Conservation (phyloP, 2,113 vertebrate genomes). For the Gasterosteus nipponicus region DNA sequence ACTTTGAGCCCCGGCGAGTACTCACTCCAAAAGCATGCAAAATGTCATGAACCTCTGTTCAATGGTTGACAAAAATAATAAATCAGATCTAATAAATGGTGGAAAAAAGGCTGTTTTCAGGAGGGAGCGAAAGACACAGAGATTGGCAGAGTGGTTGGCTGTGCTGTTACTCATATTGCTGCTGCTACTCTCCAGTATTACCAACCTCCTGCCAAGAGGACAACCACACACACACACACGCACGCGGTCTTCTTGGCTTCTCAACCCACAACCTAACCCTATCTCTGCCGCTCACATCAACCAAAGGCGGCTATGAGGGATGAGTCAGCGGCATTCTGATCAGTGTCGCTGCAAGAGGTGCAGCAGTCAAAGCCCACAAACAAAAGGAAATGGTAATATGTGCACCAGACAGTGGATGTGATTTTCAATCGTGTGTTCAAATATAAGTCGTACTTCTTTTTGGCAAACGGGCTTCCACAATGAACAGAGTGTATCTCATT, state of each 20-base stretch:
- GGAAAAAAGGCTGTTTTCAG: conserved; percentile 74
- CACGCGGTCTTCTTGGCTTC: conserved; percentile 34
- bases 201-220: conserved; percentile 67
- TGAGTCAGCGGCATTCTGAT: conserved; percentile 34
- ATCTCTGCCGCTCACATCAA: conserved; percentile 46
- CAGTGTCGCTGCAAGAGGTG: conserved; percentile 3
- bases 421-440: conserved; percentile 70
- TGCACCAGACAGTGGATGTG: conserved; percentile 28
- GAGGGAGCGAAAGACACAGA: conserved; percentile 32
- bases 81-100: conserved; percentile 73
- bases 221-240: conserved; percentile 24
- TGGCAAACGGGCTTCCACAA: conserved; percentile 50
- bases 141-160: conserved; percentile 57
- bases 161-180: conserved; percentile 23
- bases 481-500: conserved; percentile 51
- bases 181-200: conserved; percentile 54
- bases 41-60: conserved; percentile 76
- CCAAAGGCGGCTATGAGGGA: not conserved
- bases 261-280: conserved; percentile 26
- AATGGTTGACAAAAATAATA: conserved; percentile 62
- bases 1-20: conserved; percentile 60
- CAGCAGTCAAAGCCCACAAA: conserved; percentile 39
- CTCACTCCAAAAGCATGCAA: conserved; percentile 62
- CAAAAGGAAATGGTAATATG: conserved; percentile 54
- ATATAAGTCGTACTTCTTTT: conserved; percentile 58